These are phyloP conservation scores for Acestrorhynchus altus DNA, from an alignment of 2,797 vertebrate genomes.

Conservation along the genomic window DNA sequence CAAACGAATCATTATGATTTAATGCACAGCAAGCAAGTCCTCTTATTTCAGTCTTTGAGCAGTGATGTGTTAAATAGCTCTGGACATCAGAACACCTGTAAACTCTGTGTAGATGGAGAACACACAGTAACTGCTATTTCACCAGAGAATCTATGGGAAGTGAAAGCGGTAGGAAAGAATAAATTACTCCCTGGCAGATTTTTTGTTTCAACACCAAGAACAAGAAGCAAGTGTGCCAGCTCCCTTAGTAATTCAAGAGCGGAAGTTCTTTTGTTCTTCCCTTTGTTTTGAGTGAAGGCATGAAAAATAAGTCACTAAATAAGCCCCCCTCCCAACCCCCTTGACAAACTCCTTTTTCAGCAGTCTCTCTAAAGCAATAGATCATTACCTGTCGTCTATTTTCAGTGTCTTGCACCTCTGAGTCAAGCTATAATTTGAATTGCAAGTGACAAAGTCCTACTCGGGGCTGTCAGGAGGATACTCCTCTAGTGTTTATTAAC, in stretches of 20 bases:
- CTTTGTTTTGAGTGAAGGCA: conserved; percentile 72
- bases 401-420: conserved; percentile 53
- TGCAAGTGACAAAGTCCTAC: conserved; percentile 69
- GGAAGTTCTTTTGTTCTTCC: conserved; percentile 78
- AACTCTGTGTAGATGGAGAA: conserved; percentile 1
- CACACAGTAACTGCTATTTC: neutral
- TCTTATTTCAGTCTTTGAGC: neutral
- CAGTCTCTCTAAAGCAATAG: conserved; percentile 62
- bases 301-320: conserved; percentile 78
- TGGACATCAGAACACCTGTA: conserved; percentile 16
- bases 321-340: conserved; percentile 67
- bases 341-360: conserved; percentile 60
- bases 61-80: neutral
- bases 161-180: conserved; percentile 70
- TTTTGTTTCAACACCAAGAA: conserved; percentile 71
- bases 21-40: neutral
- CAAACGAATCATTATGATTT: neutral
- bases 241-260: conserved; percentile 80
- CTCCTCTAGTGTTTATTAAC: conserved; percentile 72
- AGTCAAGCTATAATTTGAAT: conserved; percentile 70
- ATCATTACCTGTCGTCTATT: conserved; percentile 75
- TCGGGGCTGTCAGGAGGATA: conserved; percentile 50
- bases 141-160: conserved; percentile 55
- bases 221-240: conserved; percentile 80
- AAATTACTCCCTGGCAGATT: conserved; percentile 77